Base-by-base conservation (phyloP, 2,797 vertebrate genomes). In the Parauchenoglanis ngamensis region DNA sequence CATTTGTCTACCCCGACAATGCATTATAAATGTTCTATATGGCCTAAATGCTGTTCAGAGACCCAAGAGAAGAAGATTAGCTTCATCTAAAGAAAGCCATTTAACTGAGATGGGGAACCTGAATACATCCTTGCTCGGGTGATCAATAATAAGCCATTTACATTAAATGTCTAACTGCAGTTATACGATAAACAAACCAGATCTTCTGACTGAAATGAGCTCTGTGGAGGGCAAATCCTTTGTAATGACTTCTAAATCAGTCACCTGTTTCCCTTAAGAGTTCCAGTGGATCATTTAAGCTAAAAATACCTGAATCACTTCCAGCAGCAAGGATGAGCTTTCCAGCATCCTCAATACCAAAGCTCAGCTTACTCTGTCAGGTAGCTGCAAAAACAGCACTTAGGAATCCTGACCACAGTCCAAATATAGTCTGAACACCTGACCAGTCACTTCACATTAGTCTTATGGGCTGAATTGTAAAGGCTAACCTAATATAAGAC, bases 161-260 rank as follows among this genome's bases (percentile, higher is more conserved):
- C 49, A 78, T 56, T 49, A 83, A 63, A 25, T 57, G 25, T 23
- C 28, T 46, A 28, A 63, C 44, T 7, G 59, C 31, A 80, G 19
- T 57, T 19, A 81, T 1, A 46, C 52, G 46, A 83, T 80, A 83
- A 52, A 85, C 23, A 79, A 84, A 44, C 40, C 40, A 63, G 56
- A 70, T 46, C 44, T n/a, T 86, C 11, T 31, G 46, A 87, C 72
- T 85, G 72, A 91, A 90, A 91, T 89, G 79, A 89, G 59, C 85
- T 63, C 23, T 25, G 78, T 21, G 46, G 80, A 54, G 54, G 31
- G n/a, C 90, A 92, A 92, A 88, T 86, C 88, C 68, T 92, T 83
- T 89, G 86, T 93, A 94, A 94, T 93, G 89, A 88, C 84, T 87
- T 92, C 88, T 93, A 94, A 94, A 92, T 94, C 87, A 89, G 94